phyloP scores from a whole-genome alignment of 2,888 invertebrate species.

The Acrobasis suavella region DNA sequence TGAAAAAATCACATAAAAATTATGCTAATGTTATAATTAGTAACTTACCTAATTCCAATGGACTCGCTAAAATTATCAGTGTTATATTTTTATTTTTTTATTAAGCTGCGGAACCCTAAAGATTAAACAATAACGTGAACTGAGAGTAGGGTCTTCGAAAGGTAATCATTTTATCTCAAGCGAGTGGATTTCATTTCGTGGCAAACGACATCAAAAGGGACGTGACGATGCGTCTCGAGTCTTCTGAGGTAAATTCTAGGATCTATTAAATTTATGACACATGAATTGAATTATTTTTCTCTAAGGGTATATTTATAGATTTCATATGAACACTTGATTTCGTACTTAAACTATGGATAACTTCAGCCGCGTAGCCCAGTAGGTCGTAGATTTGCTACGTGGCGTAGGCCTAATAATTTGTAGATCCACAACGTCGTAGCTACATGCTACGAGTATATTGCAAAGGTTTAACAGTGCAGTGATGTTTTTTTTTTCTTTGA shows the following conservation, averaged over 20 bases:
- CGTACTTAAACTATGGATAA: too few species aligned
- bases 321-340: too few species aligned
- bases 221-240: not conserved
- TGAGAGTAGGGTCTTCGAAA: not conserved
- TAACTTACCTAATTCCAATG: too few species aligned
- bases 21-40: too few species aligned
- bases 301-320: not conserved
- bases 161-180: constrained; percentile 4
- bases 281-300: not conserved
- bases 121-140: not conserved
- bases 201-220: not conserved
- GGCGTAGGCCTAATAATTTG: not conserved
- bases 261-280: not conserved
- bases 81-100: too few species aligned
- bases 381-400: too few species aligned
- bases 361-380: too few species aligned
- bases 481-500: too few species aligned
- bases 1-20: too few species aligned
- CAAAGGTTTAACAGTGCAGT: too few species aligned
- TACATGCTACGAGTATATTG: not conserved
- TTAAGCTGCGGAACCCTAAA: too few species aligned
- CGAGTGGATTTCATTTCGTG: not conserved
- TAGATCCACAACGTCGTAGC: not conserved
- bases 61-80: too few species aligned
- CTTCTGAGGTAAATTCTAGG: not conserved